Conservation (phyloP, 2,797 vertebrate species). For the Streptopelia turtur region DNA sequence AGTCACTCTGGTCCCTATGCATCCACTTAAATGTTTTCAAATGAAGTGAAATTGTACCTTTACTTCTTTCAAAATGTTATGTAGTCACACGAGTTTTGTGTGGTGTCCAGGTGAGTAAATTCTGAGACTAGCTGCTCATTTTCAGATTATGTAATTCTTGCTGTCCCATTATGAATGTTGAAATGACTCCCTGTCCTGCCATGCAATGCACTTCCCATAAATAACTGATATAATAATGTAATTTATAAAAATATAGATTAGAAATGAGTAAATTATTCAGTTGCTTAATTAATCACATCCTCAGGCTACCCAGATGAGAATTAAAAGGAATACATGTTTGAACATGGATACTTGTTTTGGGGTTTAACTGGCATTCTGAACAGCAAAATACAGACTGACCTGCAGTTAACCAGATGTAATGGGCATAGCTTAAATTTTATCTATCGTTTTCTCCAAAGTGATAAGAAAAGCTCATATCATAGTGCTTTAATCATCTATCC, state of each 20-base stretch:
- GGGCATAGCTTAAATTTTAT: background rate
- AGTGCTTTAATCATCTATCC: slow-evolving; percentile 45
- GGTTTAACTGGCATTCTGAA: background rate
- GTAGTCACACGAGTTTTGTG: slow-evolving; percentile 19
- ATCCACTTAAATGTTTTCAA: slow-evolving; percentile 17
- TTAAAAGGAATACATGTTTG: slow-evolving; percentile 14
- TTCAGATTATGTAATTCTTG: slow-evolving; percentile 52
- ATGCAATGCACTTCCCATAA: background rate
- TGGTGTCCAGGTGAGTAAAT: background rate
- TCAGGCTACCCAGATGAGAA: background rate
- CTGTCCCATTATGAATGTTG: slow-evolving; percentile 7
- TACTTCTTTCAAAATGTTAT: background rate
- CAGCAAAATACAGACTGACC: slow-evolving; percentile 10
- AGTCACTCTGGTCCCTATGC: background rate
- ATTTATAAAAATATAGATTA: slow-evolving; percentile 62
- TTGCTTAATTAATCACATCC: slow-evolving; percentile 61
- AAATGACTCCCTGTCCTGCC: slow-evolving; percentile 48
- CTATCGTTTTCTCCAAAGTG: slow-evolving; percentile 30
- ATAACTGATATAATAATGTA: background rate
- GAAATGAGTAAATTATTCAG: slow-evolving; percentile 62
- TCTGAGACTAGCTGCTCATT: background rate
- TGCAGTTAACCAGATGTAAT: slow-evolving; percentile 31
- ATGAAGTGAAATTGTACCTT: slow-evolving; percentile 27
- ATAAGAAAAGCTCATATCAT: background rate
- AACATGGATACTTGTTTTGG: background rate